Base-by-base conservation (phyloP, 2,797 vertebrate genomes). In the Coccyzus lansbergi region DNA sequence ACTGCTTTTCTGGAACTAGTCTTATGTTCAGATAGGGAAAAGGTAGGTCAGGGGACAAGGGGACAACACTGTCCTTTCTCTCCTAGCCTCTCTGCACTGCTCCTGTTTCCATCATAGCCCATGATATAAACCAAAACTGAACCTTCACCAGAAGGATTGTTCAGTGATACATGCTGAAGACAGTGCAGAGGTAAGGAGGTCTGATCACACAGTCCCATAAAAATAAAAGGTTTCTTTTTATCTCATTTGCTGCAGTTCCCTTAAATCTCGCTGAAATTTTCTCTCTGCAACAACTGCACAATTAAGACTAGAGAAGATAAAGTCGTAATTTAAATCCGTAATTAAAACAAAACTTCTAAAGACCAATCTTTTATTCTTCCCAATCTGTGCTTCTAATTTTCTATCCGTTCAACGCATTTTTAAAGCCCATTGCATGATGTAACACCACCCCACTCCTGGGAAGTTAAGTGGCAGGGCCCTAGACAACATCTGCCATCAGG, bases 271-370 rank as follows among this genome's bases (percentile, higher is more conserved):
- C 52, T 70, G 65, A 80, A 93, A 63, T 77, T 83, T 62, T 78
- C 67, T 58, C 63, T 70, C 80, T 86, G 58, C 63, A 86, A 67
- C 46, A 90, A 81, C 44, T 42, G 67, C 80, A 76, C 86, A 83
- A 38, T 72, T 76, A 72, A 68, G 91, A 49, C 63, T 49, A 21
- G 6, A 21, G 63, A 81, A 78, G 15, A 84, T 64, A 49, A 86
- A 86, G 33, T 5, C 53, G 63, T 56, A 38, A 90, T 92, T 95
- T 94, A 92, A 86, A 48, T 48, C 80, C 60, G 53, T 64, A 85
- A 94, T 93, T 92, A 89, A 94, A 94, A 36, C 10, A 65, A 82
- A 89, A 91, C 49, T 91, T 48, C 56, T 52, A 12, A 58, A 69
- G 42, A 68, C 26, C 28, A 53, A 86, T 68, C 25, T 74, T 78